Base-by-base conservation (phyloP, 1,140 invertebrate species). In the Macrobrachium nipponense region DNA sequence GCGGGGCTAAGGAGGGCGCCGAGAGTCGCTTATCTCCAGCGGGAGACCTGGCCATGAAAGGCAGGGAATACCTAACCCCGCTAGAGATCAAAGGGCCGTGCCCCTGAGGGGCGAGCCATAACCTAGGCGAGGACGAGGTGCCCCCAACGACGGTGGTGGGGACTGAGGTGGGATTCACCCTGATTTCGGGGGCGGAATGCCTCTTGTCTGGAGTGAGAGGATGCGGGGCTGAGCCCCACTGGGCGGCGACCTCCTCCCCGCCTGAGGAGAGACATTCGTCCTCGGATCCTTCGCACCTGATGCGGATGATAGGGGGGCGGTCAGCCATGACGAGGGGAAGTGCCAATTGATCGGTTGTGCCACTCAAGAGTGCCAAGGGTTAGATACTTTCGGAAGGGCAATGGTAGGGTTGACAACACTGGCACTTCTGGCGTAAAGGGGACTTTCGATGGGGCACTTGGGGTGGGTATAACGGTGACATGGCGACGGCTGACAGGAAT, bases 101-200 rank as follows among this genome's bases (percentile, higher is more conserved):
- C 2, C 72, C 62, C 51, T 86, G 86, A 0, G 86, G 86, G n/a
- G 86, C 80, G 68, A 83, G 79, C 86, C 80, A 83, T 17, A 36
- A 17, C 68, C 80, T 44, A 1, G 78, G 80, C 5, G 72, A 6
- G 23, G 59, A 59, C 27, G 27, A 36, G 27, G 4, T 4, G 27
- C 27, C 27, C 11, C 51, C 36, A 20, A 10, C 20, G n/a, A 18
- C 18, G 75, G n/a, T 23, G n/a, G 60, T 20, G 2, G 83, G 43
- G 20, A 77, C 66, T n/a, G 76, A n/a, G 11, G 59, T 80, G 14
- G 85, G 85, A 43, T 51, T 76, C 23, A 86, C 58, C 12, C 88
- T 72, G 62, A 88, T 86, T 27, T 88, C 88, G 5, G 88, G 88
- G 73, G 88, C 88, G n/a, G 88, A 88, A 77, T 88, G 88, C 10